Percentiles rank a stretch among this genome's conserved stretches.
phyloP scores from a whole-genome alignment of 2,797 vertebrate species.

The Chrysolophus pictus region DNA sequence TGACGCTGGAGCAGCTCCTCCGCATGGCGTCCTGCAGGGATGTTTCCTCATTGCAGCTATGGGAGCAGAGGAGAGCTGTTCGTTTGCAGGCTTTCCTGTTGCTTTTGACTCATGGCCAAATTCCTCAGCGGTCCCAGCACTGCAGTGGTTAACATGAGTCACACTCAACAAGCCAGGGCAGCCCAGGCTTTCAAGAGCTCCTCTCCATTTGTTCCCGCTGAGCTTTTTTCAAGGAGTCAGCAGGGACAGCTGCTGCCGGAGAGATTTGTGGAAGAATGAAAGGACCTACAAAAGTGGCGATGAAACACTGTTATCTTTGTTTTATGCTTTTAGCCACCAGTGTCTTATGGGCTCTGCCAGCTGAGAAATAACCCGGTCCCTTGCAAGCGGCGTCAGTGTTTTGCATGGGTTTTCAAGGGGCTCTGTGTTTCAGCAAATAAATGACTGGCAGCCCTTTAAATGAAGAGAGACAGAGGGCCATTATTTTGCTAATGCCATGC shows the following conservation, averaged over 20 bases:
- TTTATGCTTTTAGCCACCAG: not conserved
- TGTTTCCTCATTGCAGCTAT: not conserved
- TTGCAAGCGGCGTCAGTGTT: not conserved
- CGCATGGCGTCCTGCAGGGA: not conserved
- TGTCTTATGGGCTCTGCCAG: not conserved
- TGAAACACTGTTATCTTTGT: slow-evolving; percentile 57
- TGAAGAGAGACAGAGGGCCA: slow-evolving; percentile 14
- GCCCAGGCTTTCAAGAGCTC: slow-evolving; percentile 23
- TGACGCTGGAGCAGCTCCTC: not conserved
- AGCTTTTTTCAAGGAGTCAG: not conserved
- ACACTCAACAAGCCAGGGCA: not conserved
- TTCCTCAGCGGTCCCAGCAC: not conserved
- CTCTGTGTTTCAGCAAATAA: slow-evolving; percentile 28
- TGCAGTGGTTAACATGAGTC: slow-evolving; percentile 41
- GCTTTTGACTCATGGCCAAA: not conserved
- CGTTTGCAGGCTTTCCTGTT: not conserved
- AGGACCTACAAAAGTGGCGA: not conserved
- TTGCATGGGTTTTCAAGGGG: slow-evolving; percentile 11
- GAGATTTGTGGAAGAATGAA: not conserved
- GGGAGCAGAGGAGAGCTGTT: not conserved
- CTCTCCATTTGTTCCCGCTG: slow-evolving; percentile 34
- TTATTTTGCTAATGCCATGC: slow-evolving; percentile 35
- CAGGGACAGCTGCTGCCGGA: slow-evolving; percentile 24
- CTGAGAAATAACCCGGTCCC: not conserved
- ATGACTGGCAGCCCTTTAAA: slow-evolving; percentile 43